Base-by-base conservation (phyloP, 2,113 vertebrate species). In the Phrynocephalus versicolor region DNA sequence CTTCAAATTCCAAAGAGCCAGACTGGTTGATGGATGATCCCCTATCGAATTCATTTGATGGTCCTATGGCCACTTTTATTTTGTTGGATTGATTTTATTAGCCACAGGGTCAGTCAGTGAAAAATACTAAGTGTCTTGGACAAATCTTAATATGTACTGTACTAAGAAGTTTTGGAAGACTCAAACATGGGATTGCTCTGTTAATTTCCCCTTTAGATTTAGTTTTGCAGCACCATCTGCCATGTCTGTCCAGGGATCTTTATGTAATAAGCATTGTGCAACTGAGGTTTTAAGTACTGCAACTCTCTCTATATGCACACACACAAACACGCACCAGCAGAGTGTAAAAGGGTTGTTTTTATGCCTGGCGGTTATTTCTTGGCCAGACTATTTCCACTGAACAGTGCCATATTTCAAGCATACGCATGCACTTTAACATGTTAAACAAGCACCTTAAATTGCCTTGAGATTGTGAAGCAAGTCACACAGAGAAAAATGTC, bases 231-330 rank as follows among this genome's bases (percentile, higher is more conserved):
- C 78, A 91, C 74, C 81, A 93, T 80, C 77, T 51, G 72, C 27
- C 60, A 39, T 16, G 57, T 27, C 81, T 88, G 84, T 88, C 89
- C 91, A 91, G 84, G 39, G 45, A 12, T 73, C 3, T 83, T 81
- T 85, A 92, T 79, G 85, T 90, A 92, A 93, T 92, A 94, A 94
- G 94, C 92, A 92, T 93, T 94, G 77, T 92, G 94, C 94, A 95
- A 93, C 91, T 75, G 74, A 92, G 93, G 92, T 39, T 82, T 84
- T 91, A 84, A 88, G 90, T 92, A 74, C 90, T 85, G 81, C 84
- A 79, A 77, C 35, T 55, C 55, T 74, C 60, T 57, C 5, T 55
- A 58, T 33, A 51, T 10, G 10, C 45, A 51, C 45, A 51, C 10
- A 10, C 10, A 51, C 45, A 51, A 5, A 51, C 45, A 5, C 45